A percentile compares a stretch with the other conserved stretches of the same genome.
These are phyloP conservation scores for Xenentodon cancila DNA, from an alignment of 2,797 vertebrate species.

Conservation along the genomic window DNA sequence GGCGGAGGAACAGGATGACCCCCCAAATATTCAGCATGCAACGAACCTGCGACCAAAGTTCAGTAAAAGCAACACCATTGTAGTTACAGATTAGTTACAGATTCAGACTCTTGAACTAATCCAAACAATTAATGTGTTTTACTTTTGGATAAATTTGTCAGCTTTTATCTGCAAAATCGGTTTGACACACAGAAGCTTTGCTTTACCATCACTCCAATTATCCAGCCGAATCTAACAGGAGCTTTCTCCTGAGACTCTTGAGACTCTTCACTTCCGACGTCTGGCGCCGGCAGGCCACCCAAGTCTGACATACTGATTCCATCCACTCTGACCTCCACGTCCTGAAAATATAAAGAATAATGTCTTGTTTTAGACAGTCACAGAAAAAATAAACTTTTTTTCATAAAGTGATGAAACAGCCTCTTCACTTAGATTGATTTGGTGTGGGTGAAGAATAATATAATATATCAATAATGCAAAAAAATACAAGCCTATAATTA, in stretches of 20 bases:
- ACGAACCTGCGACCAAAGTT: slow-evolving; percentile 65
- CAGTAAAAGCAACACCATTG: neutral
- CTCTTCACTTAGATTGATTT: too few species aligned
- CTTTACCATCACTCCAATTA: slow-evolving; percentile 81
- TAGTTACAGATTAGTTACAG: too few species aligned
- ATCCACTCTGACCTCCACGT: slow-evolving; percentile 38
- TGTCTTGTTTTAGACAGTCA: too few species aligned
- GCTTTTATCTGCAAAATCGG: neutral
- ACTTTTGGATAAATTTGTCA: neutral
- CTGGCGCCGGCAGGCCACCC: slow-evolving; percentile 24
- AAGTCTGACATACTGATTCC: slow-evolving; percentile 9
- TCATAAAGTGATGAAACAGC: too few species aligned
- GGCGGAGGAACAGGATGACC: slow-evolving; percentile 79
- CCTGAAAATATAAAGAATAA: slow-evolving; percentile 37
- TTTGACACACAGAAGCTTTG: neutral
- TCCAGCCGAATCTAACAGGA: slow-evolving; percentile 78
- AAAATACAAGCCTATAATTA: too few species aligned
- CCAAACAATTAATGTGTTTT: neutral
- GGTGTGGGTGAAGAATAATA: too few species aligned
- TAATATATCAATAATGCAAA: too few species aligned
- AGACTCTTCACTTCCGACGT: slow-evolving; percentile 27
- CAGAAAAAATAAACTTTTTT: too few species aligned
- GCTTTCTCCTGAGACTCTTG: slow-evolving; percentile 7
- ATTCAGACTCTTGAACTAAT: too few species aligned
- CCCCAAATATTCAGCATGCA: slow-evolving; percentile 86